phyloP scores from a whole-genome alignment of 2,113 vertebrate genomes.

The Neofelis nebulosa region DNA sequence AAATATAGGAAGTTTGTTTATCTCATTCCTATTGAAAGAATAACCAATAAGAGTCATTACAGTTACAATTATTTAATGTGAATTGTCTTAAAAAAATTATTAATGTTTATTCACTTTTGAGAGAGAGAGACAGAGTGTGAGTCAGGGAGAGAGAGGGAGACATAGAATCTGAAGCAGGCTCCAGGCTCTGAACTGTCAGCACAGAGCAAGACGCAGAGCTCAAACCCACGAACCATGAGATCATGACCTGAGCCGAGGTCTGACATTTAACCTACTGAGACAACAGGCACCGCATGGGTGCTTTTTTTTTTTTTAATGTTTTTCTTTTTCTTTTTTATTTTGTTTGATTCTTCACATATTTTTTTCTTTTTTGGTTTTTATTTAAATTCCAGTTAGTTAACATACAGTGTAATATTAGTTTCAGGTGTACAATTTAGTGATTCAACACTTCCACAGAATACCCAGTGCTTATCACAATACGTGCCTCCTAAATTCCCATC shows the following conservation, averaged over 20 bases:
- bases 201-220: no score
- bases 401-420: not conserved
- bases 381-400: not conserved
- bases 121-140: no score
- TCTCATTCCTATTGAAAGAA: not conserved
- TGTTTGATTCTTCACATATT: not conserved
- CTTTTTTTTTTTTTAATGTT: not conserved
- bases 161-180: no score
- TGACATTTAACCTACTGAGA: no score
- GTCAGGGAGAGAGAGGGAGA: no score
- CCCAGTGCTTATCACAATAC: not conserved
- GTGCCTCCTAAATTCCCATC: not conserved
- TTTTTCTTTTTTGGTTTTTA: not conserved
- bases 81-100: not conserved
- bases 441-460: not conserved
- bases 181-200: no score
- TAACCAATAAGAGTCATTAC: not conserved
- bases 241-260: no score
- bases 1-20: conserved; percentile 3
- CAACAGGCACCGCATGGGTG: no score
- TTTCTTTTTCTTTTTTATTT: not conserved
- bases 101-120: no score
- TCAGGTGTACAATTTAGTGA: not conserved
- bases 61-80: not conserved
- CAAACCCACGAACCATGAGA: no score